Evolutionary conservation across 2,113 vertebrate species (phyloP).

Genomic region (Otis tarda): DNA sequence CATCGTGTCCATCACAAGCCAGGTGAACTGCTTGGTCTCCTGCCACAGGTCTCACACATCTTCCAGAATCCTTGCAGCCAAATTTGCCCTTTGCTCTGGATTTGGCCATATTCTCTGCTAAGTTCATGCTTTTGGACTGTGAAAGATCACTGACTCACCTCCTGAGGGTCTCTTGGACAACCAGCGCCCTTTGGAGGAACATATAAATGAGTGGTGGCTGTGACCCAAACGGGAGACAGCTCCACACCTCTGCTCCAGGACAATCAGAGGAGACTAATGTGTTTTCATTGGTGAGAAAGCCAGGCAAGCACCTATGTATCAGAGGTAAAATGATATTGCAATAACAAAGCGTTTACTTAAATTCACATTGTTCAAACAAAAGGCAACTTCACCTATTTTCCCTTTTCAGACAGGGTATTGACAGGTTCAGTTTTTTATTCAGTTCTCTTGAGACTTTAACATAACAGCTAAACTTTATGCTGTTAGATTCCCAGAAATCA

Average conservation of each 20-base stretch:
- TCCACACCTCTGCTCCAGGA: background rate
- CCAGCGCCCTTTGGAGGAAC: background rate
- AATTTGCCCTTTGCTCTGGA: background rate
- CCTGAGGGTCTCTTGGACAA: background rate
- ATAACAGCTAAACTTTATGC: constrained; percentile 35
- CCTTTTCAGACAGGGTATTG: constrained; percentile 20
- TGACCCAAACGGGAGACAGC: background rate
- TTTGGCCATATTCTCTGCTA: background rate
- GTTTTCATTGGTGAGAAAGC: background rate
- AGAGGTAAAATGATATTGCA: constrained; percentile 40
- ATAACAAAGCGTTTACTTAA: constrained; percentile 42
- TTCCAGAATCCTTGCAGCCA: background rate
- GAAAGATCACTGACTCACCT: background rate
- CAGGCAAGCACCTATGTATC: background rate
- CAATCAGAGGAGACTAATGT: background rate
- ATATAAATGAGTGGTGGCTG: background rate
- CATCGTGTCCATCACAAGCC: background rate
- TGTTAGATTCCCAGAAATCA: constrained; percentile 70
- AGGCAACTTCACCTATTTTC: constrained; percentile 22
- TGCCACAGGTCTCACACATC: background rate
- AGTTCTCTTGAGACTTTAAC: constrained; percentile 46
- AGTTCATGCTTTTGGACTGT: background rate
- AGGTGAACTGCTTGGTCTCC: background rate
- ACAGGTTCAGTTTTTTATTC: constrained; percentile 4
- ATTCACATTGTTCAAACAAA: background rate